A percentile compares a stretch with the other conserved stretches of the same genome.
These are phyloP conservation scores for Sipha flava DNA, from an alignment of 1,140 invertebrate genomes.

Conservation along the genomic window DNA sequence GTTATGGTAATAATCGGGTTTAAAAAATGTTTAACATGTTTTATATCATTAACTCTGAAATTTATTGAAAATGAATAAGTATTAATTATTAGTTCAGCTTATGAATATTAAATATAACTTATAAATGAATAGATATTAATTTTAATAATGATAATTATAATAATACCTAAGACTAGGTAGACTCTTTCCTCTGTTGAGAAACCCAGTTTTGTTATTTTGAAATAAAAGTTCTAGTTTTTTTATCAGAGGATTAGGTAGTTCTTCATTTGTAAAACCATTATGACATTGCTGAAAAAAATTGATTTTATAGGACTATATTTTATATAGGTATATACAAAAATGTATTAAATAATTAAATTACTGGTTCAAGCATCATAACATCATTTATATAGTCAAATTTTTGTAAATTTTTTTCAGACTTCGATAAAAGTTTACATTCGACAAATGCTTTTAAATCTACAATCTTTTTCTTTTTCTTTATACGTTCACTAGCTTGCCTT, in stretches of 20 bases:
- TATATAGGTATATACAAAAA: too few species aligned
- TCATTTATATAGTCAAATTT: constrained; percentile 71
- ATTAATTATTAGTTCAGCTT: background rate
- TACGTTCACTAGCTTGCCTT: constrained; percentile 67
- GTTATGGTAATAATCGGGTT: constrained; percentile 95
- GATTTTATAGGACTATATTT: background rate
- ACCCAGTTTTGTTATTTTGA: constrained; percentile 44
- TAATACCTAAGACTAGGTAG: constrained; percentile 87
- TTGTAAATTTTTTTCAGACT: constrained; percentile 74
- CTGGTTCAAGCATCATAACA: constrained; percentile 19
- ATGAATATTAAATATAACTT: too few species aligned
- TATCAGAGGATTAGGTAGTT: constrained; percentile 1
- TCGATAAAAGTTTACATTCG: constrained; percentile 80
- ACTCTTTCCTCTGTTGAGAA: constrained; percentile 84
- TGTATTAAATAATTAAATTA: too few species aligned
- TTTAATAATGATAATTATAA: too few species aligned
- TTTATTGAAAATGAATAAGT: background rate
- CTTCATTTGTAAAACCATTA: background rate
- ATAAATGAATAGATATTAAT: too few species aligned
- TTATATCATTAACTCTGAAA: constrained; percentile 29
- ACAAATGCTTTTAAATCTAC: constrained; percentile 80
- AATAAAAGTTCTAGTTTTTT: background rate
- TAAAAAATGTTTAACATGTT: constrained; percentile 41
- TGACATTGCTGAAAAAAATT: background rate
- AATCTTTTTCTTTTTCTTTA: constrained; percentile 73